Percentiles rank a stretch among this genome's conserved stretches.
phyloP scores from a whole-genome alignment of 2,113 vertebrate genomes.

The Podarcis raffonei region DNA sequence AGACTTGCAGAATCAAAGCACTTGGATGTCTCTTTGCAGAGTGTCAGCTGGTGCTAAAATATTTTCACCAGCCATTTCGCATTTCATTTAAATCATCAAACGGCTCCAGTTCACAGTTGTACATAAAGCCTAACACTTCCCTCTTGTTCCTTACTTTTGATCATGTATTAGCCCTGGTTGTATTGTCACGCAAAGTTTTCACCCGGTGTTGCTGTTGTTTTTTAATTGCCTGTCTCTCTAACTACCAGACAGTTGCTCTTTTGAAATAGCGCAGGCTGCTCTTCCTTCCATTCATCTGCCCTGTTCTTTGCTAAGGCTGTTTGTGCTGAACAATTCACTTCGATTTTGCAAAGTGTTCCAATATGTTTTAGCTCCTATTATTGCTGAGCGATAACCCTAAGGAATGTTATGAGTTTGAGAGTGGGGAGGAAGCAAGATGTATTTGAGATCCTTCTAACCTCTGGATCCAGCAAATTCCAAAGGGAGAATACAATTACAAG shows the following conservation, averaged over 20 bases:
- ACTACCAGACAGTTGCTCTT: background rate
- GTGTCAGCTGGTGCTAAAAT: conserved; percentile 56
- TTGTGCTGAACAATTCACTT: background rate
- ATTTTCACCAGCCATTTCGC: conserved; percentile 56
- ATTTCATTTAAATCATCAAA: conserved; percentile 57
- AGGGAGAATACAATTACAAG: too few species aligned
- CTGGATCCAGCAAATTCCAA: too few species aligned
- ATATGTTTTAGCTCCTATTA: background rate
- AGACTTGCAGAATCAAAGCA: conserved; percentile 23
- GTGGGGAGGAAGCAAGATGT: too few species aligned
- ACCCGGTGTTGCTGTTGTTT: too few species aligned
- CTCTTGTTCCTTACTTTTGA: conserved; percentile 27
- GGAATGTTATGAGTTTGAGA: background rate
- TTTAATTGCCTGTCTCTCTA: background rate
- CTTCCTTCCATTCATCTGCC: too few species aligned
- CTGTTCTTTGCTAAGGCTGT: background rate
- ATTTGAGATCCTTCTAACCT: too few species aligned
- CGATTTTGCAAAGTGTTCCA: background rate
- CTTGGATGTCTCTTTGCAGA: background rate
- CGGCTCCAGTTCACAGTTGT: conserved; percentile 45
- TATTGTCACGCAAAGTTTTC: background rate
- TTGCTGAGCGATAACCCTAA: background rate
- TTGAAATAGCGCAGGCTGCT: background rate
- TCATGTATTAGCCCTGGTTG: background rate
- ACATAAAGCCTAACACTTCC: conserved; percentile 19